Evolutionary conservation across 2,113 vertebrate genomes (phyloP).

Genomic region (Dasyprocta punctata): DNA sequence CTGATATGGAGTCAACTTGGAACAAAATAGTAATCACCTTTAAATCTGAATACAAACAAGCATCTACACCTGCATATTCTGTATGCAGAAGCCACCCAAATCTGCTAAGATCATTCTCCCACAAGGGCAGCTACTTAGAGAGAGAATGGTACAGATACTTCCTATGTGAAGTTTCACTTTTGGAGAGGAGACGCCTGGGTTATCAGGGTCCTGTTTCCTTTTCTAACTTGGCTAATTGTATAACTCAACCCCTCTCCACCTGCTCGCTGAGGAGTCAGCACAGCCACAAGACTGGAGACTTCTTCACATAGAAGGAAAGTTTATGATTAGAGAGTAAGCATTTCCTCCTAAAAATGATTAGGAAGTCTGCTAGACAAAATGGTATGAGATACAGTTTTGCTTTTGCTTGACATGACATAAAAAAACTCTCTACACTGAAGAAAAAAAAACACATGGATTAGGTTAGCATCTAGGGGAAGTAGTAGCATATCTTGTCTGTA

Average conservation of each 20-base stretch:
- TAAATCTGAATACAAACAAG: background rate
- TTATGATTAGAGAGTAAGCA: background rate
- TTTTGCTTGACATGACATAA: constrained; percentile 1
- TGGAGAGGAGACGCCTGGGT: background rate
- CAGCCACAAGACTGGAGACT: background rate
- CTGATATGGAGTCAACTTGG: background rate
- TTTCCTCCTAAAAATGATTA: constrained; percentile 23
- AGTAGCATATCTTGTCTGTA: constrained; percentile 51
- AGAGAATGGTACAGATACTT: background rate
- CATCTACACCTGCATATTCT: background rate
- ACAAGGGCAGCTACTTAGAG: background rate
- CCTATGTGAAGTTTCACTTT: background rate
- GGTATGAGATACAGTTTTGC: constrained; percentile 21
- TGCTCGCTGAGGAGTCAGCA: background rate
- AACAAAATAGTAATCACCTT: background rate
- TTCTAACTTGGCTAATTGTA: background rate
- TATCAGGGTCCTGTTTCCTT: background rate
- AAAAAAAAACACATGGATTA: constrained; percentile 33
- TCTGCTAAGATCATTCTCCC: background rate
- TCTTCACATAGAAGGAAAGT: background rate
- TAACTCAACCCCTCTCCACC: background rate
- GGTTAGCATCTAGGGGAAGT: background rate
- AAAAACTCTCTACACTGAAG: background rate
- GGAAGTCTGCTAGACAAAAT: background rate
- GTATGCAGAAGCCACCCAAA: background rate